Evolutionary conservation across 2,888 invertebrate species (phyloP).

Genomic region (Taphrorychus bicolor): DNA sequence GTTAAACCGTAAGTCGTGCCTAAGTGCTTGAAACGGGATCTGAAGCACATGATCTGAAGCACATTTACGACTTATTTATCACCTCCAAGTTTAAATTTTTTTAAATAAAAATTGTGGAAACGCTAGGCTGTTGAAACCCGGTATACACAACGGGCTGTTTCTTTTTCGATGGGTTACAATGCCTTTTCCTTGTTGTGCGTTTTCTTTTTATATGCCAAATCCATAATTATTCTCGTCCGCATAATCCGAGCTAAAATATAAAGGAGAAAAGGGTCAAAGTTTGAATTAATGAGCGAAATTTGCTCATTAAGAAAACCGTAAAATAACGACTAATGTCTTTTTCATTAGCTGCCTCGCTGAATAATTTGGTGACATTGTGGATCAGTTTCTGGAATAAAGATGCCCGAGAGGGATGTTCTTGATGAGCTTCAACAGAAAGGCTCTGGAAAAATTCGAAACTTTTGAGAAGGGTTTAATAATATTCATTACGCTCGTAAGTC

Average conservation of each 20-base stretch:
- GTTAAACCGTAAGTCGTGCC: too few species aligned
- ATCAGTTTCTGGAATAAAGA: neutral
- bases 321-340: slow-evolving; percentile 14
- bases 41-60: too few species aligned
- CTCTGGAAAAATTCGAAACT: neutral
- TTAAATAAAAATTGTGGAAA: too few species aligned
- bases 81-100: too few species aligned
- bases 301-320: slow-evolving; percentile 21
- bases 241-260: neutral
- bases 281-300: slow-evolving; percentile 23
- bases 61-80: too few species aligned
- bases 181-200: neutral
- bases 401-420: neutral
- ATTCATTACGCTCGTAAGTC: neutral
- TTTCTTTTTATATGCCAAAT: neutral
- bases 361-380: slow-evolving; percentile 7
- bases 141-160: too few species aligned
- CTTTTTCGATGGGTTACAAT: too few species aligned
- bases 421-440: neutral
- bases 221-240: neutral
- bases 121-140: too few species aligned
- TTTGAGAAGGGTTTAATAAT: neutral
- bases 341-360: slow-evolving; percentile 8
- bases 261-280: slow-evolving; percentile 13
- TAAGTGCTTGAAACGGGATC: too few species aligned